Evolutionary conservation across 1,140 invertebrate genomes (phyloP), one percentile per base, ranked within the genome.

Genomic region (Sipha flava): DNA sequence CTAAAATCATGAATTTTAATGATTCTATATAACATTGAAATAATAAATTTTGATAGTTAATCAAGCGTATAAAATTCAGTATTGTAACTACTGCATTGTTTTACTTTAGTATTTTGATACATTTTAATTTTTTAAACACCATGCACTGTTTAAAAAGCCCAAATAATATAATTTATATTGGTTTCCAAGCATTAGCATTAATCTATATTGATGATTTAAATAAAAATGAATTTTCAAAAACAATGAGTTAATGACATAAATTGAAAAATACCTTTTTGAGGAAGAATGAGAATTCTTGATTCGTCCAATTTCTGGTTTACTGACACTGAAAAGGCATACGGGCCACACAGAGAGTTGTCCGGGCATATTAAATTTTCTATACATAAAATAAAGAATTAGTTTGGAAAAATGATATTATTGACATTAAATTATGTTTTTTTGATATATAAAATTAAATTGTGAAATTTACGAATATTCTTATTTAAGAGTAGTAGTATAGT

Each of bases 311-410:
- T 70, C 66, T 70, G 40, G 66, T 70, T 70, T 70, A 70, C 26
- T 70, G 40, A 70, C 43, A 70, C 43, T 45, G 66, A 70, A 70
- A 47, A 47, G 26, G 66, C 43, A 47, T 26, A 70, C 43, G 43
- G 66, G 66, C 40, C 40, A 70, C 43, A 70, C 43, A 70, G 66
- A 70, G 43, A 70, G 66, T 70, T 70, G 66, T 70, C 66, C 66
- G 43, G 66, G 43, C 64, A 70, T 47, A 70, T 45, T 70, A 18
- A 62, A 45, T 68, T 70, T 26, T 70, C 66, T 70, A 70, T 29
- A 70, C 43, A 47, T 70, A 66, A 66, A 40, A 66, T 66, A 66
- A 66, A 66, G 18, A 66, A 47, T 70, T 70, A 70, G 66, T 45
- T 16, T 29, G 66, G n/a, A 70, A 70, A 70, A 47, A 10, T 70